phyloP scores from a whole-genome alignment of 2,113 vertebrate species.

The Empidonax alnorum region DNA sequence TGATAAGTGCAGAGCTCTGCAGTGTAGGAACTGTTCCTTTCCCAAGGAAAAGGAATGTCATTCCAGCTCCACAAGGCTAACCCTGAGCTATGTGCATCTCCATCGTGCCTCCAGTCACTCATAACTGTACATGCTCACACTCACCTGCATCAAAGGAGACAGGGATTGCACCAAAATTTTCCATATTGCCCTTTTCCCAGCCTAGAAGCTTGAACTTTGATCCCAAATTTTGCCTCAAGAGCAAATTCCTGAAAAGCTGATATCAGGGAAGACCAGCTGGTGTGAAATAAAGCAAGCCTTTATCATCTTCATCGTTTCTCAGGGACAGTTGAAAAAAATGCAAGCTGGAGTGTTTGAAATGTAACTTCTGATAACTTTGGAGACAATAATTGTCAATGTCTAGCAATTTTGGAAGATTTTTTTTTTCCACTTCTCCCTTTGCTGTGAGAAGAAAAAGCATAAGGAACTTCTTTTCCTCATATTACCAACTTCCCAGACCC shows the following conservation, averaged over 20 bases:
- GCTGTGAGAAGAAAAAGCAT: neutral
- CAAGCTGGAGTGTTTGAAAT: neutral
- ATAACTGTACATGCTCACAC: neutral
- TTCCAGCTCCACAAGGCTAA: neutral
- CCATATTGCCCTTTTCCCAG: neutral
- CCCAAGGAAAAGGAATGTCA: neutral
- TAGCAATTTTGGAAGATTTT: neutral
- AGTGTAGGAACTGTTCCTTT: neutral
- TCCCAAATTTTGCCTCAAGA: neutral
- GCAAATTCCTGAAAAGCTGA: neutral
- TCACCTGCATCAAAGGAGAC: neutral
- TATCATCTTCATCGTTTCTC: neutral
- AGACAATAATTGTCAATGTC: neutral
- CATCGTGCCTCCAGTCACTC: neutral
- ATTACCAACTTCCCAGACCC: neutral
- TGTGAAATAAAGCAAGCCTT: neutral
- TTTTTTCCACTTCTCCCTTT: neutral
- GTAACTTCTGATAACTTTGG: neutral
- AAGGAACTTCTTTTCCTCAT: neutral
- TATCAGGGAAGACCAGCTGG: neutral
- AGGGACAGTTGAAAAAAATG: neutral
- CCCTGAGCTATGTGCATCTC: neutral
- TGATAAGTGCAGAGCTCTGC: neutral
- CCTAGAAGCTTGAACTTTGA: neutral
- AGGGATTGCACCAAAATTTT: neutral